Evolutionary conservation across 2,797 vertebrate genomes (phyloP).

Genomic region (Galagoides demidoff): DNA sequence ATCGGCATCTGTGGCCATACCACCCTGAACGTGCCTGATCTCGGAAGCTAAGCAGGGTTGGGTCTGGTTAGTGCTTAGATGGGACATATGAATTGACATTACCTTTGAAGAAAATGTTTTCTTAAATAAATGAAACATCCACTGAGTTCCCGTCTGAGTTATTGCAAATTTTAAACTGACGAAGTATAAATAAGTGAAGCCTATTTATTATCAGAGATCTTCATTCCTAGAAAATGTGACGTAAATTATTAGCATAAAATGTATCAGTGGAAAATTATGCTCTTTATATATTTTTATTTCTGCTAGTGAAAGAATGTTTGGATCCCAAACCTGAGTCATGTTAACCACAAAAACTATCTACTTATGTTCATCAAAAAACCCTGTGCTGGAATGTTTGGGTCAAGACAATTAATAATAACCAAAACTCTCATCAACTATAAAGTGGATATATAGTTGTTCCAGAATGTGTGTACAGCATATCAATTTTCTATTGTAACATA

Average conservation of each 20-base stretch:
- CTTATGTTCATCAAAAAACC: not conserved
- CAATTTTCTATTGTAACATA: not conserved
- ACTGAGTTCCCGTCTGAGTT: not conserved
- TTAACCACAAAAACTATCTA: not conserved
- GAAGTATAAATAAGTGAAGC: not conserved
- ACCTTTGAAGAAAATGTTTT: not conserved
- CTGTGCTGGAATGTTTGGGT: not conserved
- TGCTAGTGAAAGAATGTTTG: not conserved
- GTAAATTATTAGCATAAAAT: conserved; percentile 3
- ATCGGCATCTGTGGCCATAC: not conserved
- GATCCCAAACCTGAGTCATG: not conserved
- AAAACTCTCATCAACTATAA: not conserved
- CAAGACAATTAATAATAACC: not conserved
- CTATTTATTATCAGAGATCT: not conserved
- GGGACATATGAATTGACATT: not conserved
- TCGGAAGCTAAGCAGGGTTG: too few relatives aligned
- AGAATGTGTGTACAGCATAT: not conserved
- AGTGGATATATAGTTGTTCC: not conserved
- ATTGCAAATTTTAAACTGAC: not conserved
- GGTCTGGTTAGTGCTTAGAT: too few relatives aligned
- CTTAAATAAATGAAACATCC: not conserved
- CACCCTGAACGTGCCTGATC: too few relatives aligned
- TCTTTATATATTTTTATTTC: conserved; percentile 19
- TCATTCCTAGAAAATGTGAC: not conserved
- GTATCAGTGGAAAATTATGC: not conserved